A percentile compares a stretch with the other conserved stretches of the same genome.
phyloP scores from a whole-genome alignment of 2,797 vertebrate genomes.

The Thripadectes ignobilis region DNA sequence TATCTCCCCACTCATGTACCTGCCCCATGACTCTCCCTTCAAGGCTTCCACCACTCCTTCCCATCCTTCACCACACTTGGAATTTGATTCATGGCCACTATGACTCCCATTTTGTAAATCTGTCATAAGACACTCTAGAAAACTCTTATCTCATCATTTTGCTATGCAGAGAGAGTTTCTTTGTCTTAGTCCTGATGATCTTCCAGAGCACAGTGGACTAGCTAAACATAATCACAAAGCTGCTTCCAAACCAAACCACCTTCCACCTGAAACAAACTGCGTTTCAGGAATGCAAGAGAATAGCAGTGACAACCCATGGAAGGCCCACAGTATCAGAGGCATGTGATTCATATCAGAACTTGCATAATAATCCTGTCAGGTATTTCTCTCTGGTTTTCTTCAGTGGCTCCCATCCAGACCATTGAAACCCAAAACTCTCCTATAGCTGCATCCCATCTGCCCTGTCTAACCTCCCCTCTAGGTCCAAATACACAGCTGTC shows the following conservation, averaged over 20 bases:
- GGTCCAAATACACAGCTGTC: fast-evolving
- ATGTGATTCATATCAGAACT: background rate
- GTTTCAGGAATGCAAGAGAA: background rate
- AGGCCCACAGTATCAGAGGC: background rate
- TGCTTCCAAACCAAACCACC: background rate
- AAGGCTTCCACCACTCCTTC: background rate
- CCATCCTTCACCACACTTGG: background rate
- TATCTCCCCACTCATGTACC: background rate
- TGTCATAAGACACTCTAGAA: background rate
- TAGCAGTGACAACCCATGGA: fast-evolving
- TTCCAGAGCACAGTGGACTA: background rate
- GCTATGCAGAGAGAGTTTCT: background rate
- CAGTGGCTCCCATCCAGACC: background rate
- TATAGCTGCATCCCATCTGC: background rate
- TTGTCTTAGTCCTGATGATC: background rate
- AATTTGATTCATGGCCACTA: background rate
- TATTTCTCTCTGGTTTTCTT: background rate
- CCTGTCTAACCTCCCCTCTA: background rate
- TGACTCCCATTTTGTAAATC: background rate
- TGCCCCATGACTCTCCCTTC: background rate
- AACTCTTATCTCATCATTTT: background rate
- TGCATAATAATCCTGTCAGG: background rate
- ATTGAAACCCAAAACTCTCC: background rate
- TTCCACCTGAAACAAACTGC: background rate
- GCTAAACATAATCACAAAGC: background rate